These are phyloP conservation scores for Drosophila subquinaria DNA, from an alignment of 2,888 invertebrate genomes.

Conservation along the genomic window DNA sequence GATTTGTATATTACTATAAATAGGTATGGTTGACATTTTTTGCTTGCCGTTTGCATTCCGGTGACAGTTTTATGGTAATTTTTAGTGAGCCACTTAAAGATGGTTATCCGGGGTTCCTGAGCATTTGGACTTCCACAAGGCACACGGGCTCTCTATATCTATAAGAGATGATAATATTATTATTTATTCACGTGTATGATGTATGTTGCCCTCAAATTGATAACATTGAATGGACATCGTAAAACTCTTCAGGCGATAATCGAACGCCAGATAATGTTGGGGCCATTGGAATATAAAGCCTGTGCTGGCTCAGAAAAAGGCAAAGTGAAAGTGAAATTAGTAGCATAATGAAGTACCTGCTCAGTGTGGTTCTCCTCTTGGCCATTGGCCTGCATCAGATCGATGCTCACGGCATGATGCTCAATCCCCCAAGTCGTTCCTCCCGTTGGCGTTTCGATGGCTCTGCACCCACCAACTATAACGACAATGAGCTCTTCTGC, in stretches of 20 bases:
- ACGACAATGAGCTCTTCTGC: constrained; percentile 87
- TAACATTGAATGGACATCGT: constrained; percentile 57
- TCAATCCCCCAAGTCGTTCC: constrained; percentile 87
- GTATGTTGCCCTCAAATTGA: constrained; percentile 29
- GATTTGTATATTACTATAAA: constrained; percentile 8
- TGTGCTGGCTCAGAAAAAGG: not conserved
- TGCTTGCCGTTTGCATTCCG: constrained; percentile 1
- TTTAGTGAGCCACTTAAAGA: constrained; percentile 21
- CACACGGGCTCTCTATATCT: not conserved
- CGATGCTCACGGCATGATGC: constrained; percentile 87
- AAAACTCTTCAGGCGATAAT: constrained; percentile 63
- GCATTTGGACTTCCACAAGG: constrained; percentile 11
- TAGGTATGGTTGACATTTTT: constrained; percentile 17
- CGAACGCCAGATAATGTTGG: constrained; percentile 37
- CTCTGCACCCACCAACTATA: constrained; percentile 86
- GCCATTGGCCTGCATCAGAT: constrained; percentile 61
- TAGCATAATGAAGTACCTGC: constrained; percentile 57
- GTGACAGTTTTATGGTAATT: constrained; percentile 53
- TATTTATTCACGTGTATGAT: constrained; percentile 8
- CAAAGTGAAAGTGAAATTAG: constrained; percentile 68
- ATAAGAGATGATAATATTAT: constrained; percentile 33
- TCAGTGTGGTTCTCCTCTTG: constrained; percentile 55
- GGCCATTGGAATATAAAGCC: constrained; percentile 40
- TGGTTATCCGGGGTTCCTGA: constrained; percentile 44
- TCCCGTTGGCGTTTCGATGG: constrained; percentile 87